Percentiles rank a stretch among this genome's conserved stretches.
phyloP scores from a whole-genome alignment of 2,888 invertebrate genomes.

The Dolichomitus sp. region DNA sequence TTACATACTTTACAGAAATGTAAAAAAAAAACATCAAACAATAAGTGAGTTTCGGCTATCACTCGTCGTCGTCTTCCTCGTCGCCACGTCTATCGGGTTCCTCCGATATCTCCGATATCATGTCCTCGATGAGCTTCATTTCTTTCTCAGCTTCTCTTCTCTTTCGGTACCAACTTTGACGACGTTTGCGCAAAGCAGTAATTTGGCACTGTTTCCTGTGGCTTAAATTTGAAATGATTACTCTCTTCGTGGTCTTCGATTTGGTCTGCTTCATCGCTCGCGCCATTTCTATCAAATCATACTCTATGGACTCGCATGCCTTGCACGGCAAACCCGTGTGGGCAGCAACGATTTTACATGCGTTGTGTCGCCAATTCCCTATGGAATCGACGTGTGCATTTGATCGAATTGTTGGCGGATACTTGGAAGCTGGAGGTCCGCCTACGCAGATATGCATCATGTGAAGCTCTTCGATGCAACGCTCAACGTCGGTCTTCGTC shows the following conservation, averaged over 20 bases:
- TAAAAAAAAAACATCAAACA: background rate
- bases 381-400: conserved; percentile 44
- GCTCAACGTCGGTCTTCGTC: conserved; percentile 42
- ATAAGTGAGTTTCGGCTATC: background rate
- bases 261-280: background rate
- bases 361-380: conserved; percentile 56
- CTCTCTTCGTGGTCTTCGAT: conserved; percentile 5
- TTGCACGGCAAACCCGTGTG: conserved; percentile 31
- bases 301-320: conserved; percentile 35
- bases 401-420: background rate
- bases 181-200: conserved; percentile 43
- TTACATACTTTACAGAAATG: background rate
- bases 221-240: conserved; percentile 33
- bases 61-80: conserved; percentile 39
- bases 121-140: conserved; percentile 46
- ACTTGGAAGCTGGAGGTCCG: conserved; percentile 41
- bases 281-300: conserved; percentile 1
- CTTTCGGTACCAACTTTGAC: conserved; percentile 28
- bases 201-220: conserved; percentile 59
- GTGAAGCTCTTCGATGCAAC: conserved; percentile 54
- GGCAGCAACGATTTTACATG: conserved; percentile 29
- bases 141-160: conserved; percentile 49
- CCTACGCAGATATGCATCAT: conserved; percentile 53
- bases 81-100: conserved; percentile 18
- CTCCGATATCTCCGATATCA: conserved; percentile 48